Conservation (phyloP, 2,113 vertebrate genomes). For the Stomatorhinus ivindoensis region DNA sequence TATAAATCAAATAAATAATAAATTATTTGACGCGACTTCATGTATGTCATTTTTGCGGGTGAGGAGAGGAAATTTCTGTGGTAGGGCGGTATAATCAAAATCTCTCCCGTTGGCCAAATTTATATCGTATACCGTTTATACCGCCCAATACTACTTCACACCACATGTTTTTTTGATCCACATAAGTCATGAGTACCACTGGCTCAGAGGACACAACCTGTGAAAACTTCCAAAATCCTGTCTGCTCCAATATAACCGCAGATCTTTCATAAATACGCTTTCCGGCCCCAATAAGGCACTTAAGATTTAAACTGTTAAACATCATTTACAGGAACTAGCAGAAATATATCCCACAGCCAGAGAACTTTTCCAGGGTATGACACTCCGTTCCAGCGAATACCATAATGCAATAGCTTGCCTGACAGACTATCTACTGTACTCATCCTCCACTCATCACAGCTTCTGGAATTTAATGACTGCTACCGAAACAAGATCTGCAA, state of each 20-base stretch:
- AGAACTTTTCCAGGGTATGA: not conserved
- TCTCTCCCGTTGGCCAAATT: too few species aligned
- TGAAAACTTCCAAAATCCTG: not conserved
- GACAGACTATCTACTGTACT: not conserved
- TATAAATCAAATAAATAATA: too few species aligned
- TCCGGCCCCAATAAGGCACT: not conserved
- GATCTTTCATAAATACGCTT: not conserved
- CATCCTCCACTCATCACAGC: not conserved
- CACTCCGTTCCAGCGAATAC: not conserved
- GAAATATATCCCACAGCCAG: conserved; percentile 9
- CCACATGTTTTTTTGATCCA: not conserved
- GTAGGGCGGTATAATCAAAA: too few species aligned
- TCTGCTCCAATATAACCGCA: not conserved
- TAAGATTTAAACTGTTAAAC: not conserved
- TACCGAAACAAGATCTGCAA: not conserved
- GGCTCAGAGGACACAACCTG: not conserved
- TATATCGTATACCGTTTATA: too few species aligned
- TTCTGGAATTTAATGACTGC: not conserved
- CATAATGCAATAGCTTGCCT: not conserved
- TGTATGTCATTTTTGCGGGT: too few species aligned
- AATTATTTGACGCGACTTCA: too few species aligned
- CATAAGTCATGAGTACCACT: not conserved
- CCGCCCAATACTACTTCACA: too few species aligned
- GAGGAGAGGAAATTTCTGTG: too few species aligned
- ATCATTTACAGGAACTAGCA: not conserved